Base-by-base conservation (phyloP, 1,140 invertebrate species). In the Zelostemma sp. region DNA sequence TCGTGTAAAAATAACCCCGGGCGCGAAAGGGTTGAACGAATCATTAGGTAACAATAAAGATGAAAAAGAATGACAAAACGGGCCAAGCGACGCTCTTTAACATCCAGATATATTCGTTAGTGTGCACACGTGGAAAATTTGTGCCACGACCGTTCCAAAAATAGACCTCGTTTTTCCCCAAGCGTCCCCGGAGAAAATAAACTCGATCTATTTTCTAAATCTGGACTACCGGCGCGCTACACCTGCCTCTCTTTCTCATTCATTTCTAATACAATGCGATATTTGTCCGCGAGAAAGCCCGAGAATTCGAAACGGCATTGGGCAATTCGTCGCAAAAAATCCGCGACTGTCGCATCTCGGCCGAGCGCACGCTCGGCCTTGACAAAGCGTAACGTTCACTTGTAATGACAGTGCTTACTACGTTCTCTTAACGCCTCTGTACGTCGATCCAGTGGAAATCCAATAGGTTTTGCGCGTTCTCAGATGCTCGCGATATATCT, bases 311-410 rank as follows among this genome's bases (percentile, higher is more conserved):
- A 31, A 31, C 2, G 12, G 9, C n/a, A 38, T 38, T 38, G 40
- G 1, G 40, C 8, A 41, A 41, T 15, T 15, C 5, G 14, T 6
- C 15, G 11, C 11, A 38, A 38, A 31, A 11, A 38, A 38, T 38
- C 14, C 16, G 19, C 31, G 31, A 47, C 45, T 48, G 59, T 71
- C 50, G 17, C 38, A 55, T 56, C 53, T 61, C 48, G 31, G 33
- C 57, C 46, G 6, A 17, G 15, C 53, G 55, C 6, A 51, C 46
- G 35, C 46, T 51, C 64, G 75, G 69, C 78, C 78, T 80, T 80
- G 77, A 61, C 28, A 53, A 79, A 79, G 74, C 76, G 69, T 66
- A 80, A 77, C 72, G 75, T 75, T 79, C 76, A 75, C 72, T 69
- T 43, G 43, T 72, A 76, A 80, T 79, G 74, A 76, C 66, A 73